Conservation (phyloP, 2,888 invertebrate genomes). For the Lagria hirta region DNA sequence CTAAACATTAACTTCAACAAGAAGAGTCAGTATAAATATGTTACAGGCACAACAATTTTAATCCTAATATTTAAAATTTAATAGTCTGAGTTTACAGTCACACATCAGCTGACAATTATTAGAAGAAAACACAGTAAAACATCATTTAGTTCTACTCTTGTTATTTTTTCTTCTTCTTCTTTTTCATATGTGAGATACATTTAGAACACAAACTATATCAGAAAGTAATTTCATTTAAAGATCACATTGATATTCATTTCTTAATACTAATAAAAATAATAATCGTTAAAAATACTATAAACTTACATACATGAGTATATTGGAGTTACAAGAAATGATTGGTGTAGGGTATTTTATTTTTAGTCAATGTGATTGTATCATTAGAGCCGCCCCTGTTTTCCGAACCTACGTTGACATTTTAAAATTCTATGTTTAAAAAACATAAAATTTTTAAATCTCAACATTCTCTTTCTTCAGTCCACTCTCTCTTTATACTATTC, state of each 20-base stretch:
- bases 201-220: conserved; percentile 4
- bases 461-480: conserved; percentile 23
- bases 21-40: conserved; percentile 33
- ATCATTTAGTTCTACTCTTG: conserved; percentile 15
- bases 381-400: conserved; percentile 21
- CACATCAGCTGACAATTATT: conserved; percentile 24
- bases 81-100: conserved; percentile 28
- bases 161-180: neutral
- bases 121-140: conserved; percentile 24
- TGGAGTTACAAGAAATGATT: conserved; percentile 39
- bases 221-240: conserved; percentile 13
- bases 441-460: no score
- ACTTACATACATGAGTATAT: conserved; percentile 29
- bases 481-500: conserved; percentile 24
- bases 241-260: conserved; percentile 31
- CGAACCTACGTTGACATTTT: no score
- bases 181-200: no score
- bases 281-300: conserved; percentile 32
- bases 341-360: conserved; percentile 34
- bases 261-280: conserved; percentile 27
- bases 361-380: conserved; percentile 33
- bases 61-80: conserved; percentile 24
- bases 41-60: conserved; percentile 50
- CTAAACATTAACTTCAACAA: conserved; percentile 22
- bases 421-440: no score